Conservation (phyloP, 2,888 invertebrate species). For the Candidula unifasciata region DNA sequence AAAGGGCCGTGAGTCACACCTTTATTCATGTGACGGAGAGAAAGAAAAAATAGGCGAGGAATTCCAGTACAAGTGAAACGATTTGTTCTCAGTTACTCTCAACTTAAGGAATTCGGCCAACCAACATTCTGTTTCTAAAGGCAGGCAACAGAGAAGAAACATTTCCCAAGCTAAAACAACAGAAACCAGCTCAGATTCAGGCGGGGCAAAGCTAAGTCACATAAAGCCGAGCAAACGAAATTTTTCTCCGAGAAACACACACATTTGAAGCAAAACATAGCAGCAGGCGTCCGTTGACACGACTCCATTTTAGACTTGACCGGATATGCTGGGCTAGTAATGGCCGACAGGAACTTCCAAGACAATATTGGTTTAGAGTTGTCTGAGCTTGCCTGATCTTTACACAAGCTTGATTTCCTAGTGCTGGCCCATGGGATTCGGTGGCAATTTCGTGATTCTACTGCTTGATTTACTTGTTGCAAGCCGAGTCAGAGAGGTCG, state of each 20-base stretch:
- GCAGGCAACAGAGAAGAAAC: not conserved
- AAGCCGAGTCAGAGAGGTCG: not conserved
- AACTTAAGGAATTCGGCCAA: not conserved
- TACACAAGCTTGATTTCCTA: not conserved
- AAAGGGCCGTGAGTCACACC: no score
- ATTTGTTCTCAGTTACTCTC: not conserved
- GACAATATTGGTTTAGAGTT: slow-evolving; percentile 11
- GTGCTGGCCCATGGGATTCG: not conserved
- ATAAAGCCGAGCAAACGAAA: not conserved
- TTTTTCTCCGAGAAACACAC: not conserved
- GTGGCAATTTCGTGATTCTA: not conserved
- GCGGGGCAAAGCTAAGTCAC: slow-evolving; percentile 17
- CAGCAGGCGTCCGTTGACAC: not conserved
- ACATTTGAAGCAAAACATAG: not conserved
- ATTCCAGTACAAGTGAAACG: not conserved
- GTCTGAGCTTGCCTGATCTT: slow-evolving; percentile 5
- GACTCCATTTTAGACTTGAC: slow-evolving; percentile 12
- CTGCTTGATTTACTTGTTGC: not conserved
- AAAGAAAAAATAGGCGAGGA: not conserved
- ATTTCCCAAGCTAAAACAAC: slow-evolving; percentile 1
- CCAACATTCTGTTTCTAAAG: no score
- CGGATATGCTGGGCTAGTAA: slow-evolving; percentile 13
- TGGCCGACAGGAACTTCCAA: slow-evolving; percentile 20
- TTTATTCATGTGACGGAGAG: no score
- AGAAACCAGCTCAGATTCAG: not conserved